Percentiles rank a stretch among this genome's conserved stretches.
These are phyloP conservation scores for Pelecanoides urinatrix DNA, from an alignment of 2,113 vertebrate species.

Conservation along the genomic window DNA sequence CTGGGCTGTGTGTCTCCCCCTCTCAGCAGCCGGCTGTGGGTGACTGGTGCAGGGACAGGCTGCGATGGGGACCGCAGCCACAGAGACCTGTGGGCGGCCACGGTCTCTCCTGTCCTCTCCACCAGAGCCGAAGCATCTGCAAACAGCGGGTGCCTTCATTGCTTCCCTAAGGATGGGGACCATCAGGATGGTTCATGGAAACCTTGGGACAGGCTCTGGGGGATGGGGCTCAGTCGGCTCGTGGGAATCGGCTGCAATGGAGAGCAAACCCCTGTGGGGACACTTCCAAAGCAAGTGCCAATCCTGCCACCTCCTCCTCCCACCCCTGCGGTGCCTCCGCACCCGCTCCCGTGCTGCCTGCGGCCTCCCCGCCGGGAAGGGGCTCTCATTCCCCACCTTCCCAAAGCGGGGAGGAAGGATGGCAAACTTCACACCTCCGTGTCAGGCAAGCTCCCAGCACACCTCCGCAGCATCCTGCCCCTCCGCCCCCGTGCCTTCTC, in stretches of 20 bases:
- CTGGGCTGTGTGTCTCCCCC: background rate
- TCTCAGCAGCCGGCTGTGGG: background rate
- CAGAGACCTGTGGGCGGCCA: background rate
- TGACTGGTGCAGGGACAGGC: rapidly evolving
- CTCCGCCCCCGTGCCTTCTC: constrained; percentile 21
- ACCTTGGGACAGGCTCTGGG: background rate
- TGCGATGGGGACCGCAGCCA: rapidly evolving
- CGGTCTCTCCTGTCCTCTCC: background rate
- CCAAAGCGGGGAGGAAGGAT: background rate
- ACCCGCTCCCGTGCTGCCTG: constrained; percentile 32
- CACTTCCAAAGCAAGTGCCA: constrained; percentile 30
- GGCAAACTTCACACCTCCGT: constrained; percentile 43
- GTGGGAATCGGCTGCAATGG: constrained; percentile 6
- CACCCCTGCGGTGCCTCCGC: background rate
- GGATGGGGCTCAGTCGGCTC: background rate
- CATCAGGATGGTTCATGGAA: background rate
- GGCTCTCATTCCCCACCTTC: background rate
- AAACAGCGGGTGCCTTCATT: rapidly evolving
- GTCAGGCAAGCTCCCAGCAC: constrained; percentile 50
- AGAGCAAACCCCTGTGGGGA: background rate
- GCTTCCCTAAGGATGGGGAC: background rate
- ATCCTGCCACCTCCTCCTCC: constrained; percentile 18
- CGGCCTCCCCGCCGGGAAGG: background rate
- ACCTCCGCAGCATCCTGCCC: background rate
- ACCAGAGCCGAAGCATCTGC: no score